Evolutionary conservation across 2,113 vertebrate species (phyloP).

Genomic region (Seriola rivoliana): DNA sequence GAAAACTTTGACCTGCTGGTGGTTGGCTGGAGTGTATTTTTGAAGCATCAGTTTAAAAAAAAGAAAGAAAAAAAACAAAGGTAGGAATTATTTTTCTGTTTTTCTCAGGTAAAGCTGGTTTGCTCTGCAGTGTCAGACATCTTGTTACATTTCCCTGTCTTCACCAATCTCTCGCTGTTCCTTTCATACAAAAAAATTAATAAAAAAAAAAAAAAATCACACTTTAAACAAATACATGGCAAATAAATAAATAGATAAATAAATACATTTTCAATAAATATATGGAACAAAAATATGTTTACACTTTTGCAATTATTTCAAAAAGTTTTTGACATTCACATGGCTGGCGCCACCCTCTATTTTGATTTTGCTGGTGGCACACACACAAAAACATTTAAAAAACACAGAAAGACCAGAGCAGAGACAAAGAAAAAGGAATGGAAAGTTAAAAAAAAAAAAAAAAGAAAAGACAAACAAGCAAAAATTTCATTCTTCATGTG

Average conservation of each 20-base stretch:
- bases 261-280: slow-evolving; percentile 63
- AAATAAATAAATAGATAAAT: slow-evolving; percentile 61
- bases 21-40: slow-evolving; percentile 28
- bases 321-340: slow-evolving; percentile 72
- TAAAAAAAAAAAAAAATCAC: slow-evolving; percentile 1
- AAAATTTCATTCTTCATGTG: slow-evolving; percentile 57
- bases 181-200: neutral
- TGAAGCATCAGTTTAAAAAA: slow-evolving; percentile 51
- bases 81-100: neutral
- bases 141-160: slow-evolving; percentile 8
- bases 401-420: slow-evolving; percentile 7
- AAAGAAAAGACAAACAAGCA: neutral
- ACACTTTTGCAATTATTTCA: slow-evolving; percentile 43
- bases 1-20: neutral
- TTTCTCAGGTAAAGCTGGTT: slow-evolving; percentile 4
- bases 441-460: slow-evolving; percentile 12
- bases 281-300: slow-evolving; percentile 53
- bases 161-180: neutral
- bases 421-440: slow-evolving; percentile 12
- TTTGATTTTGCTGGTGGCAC: slow-evolving; percentile 48
- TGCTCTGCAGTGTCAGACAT: slow-evolving; percentile 15
- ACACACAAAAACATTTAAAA: slow-evolving; percentile 52
- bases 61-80: no score
- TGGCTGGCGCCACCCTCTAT: slow-evolving; percentile 38
- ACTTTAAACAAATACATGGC: slow-evolving; percentile 16